phyloP scores from a whole-genome alignment of 2,888 invertebrate species.

The Tetranychus truncatus region DNA sequence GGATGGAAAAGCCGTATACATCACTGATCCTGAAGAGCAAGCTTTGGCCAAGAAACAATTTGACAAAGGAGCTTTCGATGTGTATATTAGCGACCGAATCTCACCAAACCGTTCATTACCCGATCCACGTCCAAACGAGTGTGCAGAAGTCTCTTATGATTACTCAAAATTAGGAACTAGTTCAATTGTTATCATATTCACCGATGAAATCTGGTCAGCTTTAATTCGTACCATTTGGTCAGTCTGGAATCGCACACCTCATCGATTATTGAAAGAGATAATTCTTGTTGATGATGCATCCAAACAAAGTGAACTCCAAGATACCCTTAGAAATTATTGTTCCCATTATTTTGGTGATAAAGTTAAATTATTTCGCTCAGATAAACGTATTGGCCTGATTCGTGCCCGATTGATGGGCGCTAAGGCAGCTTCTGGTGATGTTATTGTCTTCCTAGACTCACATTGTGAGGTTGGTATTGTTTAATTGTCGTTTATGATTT shows the following conservation, averaged over 20 bases:
- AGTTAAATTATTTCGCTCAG: slow-evolving; percentile 54
- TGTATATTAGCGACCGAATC: slow-evolving; percentile 67
- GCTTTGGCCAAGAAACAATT: slow-evolving; percentile 45
- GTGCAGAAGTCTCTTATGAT: slow-evolving; percentile 44
- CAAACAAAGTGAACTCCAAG: slow-evolving; percentile 42
- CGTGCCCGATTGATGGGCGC: slow-evolving; percentile 76
- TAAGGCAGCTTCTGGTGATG: slow-evolving; percentile 55
- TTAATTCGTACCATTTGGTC: slow-evolving; percentile 68
- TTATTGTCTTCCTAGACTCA: slow-evolving; percentile 68
- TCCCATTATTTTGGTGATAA: slow-evolving; percentile 39
- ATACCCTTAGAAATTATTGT: slow-evolving; percentile 53
- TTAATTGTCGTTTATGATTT: not conserved
- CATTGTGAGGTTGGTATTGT: slow-evolving; percentile 60
- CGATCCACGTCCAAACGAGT: slow-evolving; percentile 44
- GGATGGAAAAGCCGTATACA: slow-evolving; percentile 46
- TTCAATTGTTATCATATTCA: slow-evolving; percentile 51
- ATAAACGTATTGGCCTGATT: slow-evolving; percentile 63
- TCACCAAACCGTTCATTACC: slow-evolving; percentile 59
- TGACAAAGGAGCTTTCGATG: slow-evolving; percentile 67
- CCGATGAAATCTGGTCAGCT: slow-evolving; percentile 73
- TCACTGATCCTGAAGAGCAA: slow-evolving; percentile 46
- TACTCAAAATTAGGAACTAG: slow-evolving; percentile 43
- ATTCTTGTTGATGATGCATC: slow-evolving; percentile 88
- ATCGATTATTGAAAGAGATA: slow-evolving; percentile 60
- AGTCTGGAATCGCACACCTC: slow-evolving; percentile 56